These are phyloP conservation scores for Agrilus mali DNA, from an alignment of 2,888 invertebrate species.

Conservation along the genomic window DNA sequence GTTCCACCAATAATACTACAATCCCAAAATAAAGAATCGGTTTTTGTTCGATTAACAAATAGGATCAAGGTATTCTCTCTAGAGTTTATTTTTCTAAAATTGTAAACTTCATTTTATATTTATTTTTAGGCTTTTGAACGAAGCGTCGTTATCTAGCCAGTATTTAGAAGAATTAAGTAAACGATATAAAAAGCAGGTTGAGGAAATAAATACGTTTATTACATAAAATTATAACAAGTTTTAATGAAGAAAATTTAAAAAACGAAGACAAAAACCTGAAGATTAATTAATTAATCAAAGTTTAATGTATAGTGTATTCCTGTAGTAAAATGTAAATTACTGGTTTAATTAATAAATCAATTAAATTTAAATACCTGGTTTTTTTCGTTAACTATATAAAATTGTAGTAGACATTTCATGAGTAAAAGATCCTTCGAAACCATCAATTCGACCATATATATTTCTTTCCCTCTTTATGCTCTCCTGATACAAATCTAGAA, in stretches of 20 bases:
- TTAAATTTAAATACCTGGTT: too few relatives aligned
- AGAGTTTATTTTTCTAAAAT: slow-evolving; percentile 6
- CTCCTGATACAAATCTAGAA: too few relatives aligned
- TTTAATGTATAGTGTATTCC: too few relatives aligned
- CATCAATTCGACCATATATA: too few relatives aligned
- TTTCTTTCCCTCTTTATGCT: too few relatives aligned
- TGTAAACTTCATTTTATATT: slow-evolving; percentile 1
- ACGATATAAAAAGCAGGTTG: slow-evolving; percentile 91
- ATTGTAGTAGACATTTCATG: too few relatives aligned
- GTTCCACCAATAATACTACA: slow-evolving; percentile 29
- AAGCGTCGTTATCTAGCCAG: slow-evolving; percentile 89
- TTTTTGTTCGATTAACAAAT: slow-evolving; percentile 91
- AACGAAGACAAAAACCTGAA: slow-evolving; percentile 51
- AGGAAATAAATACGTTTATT: slow-evolving; percentile 83
- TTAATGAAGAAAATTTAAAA: slow-evolving; percentile 63
- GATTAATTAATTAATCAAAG: slow-evolving; percentile 56
- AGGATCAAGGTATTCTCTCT: slow-evolving; percentile 67
- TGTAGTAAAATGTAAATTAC: too few relatives aligned
- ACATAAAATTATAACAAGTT: slow-evolving; percentile 61
- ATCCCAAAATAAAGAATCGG: slow-evolving; percentile 72
- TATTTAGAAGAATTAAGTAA: slow-evolving; percentile 93
- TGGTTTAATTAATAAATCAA: too few relatives aligned
- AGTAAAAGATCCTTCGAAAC: too few relatives aligned
- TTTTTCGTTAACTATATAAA: too few relatives aligned
- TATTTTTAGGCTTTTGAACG: slow-evolving; percentile 68